Conservation (phyloP, 2,888 invertebrate species). For the Orchestes rusci region DNA sequence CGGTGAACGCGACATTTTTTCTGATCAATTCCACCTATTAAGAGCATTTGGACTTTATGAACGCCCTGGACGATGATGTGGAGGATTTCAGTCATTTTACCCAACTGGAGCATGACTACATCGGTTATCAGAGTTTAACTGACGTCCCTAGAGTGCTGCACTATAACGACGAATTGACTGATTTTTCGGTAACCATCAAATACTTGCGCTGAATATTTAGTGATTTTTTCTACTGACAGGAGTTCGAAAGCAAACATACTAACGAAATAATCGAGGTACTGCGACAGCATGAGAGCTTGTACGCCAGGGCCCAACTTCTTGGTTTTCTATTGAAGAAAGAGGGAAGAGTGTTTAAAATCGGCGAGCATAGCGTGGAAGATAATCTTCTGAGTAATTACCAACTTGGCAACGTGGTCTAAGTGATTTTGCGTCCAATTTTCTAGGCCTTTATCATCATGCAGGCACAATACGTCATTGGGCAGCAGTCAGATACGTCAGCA, state of each 20-base stretch:
- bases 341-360: conserved; percentile 67
- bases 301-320: conserved; percentile 74
- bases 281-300: conserved; percentile 62
- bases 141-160: conserved; percentile 82
- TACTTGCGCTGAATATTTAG: background rate
- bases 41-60: conserved; percentile 98
- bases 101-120: conserved; percentile 85
- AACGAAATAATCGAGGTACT: conserved; percentile 69
- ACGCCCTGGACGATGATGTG: conserved; percentile 64
- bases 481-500: conserved; percentile 91
- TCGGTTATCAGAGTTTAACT: conserved; percentile 91
- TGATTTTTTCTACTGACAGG: conserved; percentile 37
- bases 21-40: background rate
- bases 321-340: conserved; percentile 75
- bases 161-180: conserved; percentile 58
- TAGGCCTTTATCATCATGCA: conserved; percentile 62
- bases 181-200: conserved; percentile 37
- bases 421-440: conserved; percentile 1
- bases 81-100: conserved; percentile 71
- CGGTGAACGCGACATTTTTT: too few relatives aligned
- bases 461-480: conserved; percentile 84
- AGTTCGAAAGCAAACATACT: conserved; percentile 58
- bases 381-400: conserved; percentile 13
- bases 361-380: conserved; percentile 16
- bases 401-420: background rate